Evolutionary conservation across 2,888 invertebrate genomes (phyloP).

Genomic region (Mythimna lalbum): DNA sequence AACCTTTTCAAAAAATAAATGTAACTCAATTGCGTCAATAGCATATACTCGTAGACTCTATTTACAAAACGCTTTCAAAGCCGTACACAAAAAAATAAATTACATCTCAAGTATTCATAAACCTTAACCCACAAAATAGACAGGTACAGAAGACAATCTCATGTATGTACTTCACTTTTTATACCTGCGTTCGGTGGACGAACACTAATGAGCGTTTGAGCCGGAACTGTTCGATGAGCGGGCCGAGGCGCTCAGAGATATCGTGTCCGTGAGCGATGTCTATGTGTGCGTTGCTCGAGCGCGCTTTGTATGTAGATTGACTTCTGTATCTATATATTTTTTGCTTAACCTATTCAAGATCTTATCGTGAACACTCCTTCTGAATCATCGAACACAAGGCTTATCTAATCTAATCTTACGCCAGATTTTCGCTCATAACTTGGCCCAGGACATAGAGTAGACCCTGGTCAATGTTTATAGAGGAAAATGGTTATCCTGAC

Average conservation of each 20-base stretch:
- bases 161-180: no score
- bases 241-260: no score
- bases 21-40: constrained; percentile 18
- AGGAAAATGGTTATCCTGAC: constrained; percentile 67
- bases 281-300: no score
- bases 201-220: no score
- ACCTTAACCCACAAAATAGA: no score
- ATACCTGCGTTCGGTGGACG: no score
- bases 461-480: constrained; percentile 74
- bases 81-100: constrained; percentile 32
- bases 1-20: constrained; percentile 33
- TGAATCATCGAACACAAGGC: constrained; percentile 25
- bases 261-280: no score
- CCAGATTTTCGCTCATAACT: constrained; percentile 45
- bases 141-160: no score
- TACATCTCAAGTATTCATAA: constrained; percentile 29
- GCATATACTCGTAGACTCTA: constrained; percentile 12
- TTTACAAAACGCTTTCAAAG: constrained; percentile 33
- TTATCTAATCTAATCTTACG: constrained; percentile 16
- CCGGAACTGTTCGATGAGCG: no score
- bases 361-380: constrained; percentile 17
- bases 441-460: constrained; percentile 47
- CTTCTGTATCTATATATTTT: no score
- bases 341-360: constrained; percentile 35
- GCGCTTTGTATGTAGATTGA: no score